phyloP scores from a whole-genome alignment of 2,888 invertebrate genomes.

The Philonicus albiceps region DNA sequence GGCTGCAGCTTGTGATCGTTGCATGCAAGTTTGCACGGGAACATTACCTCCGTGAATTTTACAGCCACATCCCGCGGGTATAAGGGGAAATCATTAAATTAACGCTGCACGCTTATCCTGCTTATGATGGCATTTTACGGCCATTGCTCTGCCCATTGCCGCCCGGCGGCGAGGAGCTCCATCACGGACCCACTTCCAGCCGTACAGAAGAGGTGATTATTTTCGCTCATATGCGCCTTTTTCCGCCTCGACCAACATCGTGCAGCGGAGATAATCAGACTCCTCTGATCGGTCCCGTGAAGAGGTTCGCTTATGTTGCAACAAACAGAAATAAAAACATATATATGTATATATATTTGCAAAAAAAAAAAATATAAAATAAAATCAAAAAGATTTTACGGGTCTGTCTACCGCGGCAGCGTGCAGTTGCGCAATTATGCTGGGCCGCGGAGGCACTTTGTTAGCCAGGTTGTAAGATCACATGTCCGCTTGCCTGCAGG shows the following conservation, averaged over 20 bases:
- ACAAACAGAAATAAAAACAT: not conserved
- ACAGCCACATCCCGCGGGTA: not conserved
- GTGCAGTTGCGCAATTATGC: not conserved
- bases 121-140: conserved; percentile 21
- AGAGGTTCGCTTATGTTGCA: not conserved
- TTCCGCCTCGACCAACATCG: not conserved
- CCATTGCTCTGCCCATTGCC: not conserved
- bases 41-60: not conserved
- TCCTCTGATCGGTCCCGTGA: not conserved
- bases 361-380: not conserved
- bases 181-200: not conserved
- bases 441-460: not conserved
- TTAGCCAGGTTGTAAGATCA: conserved; percentile 19
- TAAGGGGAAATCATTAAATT: conserved; percentile 11
- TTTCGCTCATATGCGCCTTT: not conserved
- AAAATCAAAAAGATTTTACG: not conserved
- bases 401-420: not conserved
- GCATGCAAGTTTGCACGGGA: not conserved
- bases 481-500: conserved; percentile 16
- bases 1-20: not conserved
- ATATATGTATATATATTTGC: too few relatives aligned
- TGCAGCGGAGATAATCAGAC: not conserved
- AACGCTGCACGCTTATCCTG: conserved; percentile 22
- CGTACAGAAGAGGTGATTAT: conserved; percentile 3
- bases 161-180: not conserved